These are phyloP conservation scores for Heliconius congener DNA, from an alignment of 1,140 invertebrate genomes.

Conservation along the genomic window DNA sequence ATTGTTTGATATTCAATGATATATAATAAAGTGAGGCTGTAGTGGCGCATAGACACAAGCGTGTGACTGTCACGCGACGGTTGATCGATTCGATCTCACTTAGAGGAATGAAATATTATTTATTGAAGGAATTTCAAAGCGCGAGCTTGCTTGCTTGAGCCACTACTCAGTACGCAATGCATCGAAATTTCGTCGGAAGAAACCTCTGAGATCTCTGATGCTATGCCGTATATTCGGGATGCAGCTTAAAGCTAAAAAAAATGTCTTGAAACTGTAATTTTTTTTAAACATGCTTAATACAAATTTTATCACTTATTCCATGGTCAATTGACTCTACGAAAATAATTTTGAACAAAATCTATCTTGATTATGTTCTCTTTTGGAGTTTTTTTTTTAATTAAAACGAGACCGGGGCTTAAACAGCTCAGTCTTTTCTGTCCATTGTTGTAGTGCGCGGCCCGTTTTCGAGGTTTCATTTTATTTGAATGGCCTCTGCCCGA, in stretches of 20 bases:
- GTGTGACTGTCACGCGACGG: too few species aligned
- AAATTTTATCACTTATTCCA: neutral
- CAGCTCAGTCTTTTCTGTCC: slow-evolving; percentile 44
- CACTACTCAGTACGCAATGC: too few species aligned
- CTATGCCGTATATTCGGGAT: too few species aligned
- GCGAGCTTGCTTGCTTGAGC: too few species aligned
- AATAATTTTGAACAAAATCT: slow-evolving; percentile 1
- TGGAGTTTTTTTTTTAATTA: slow-evolving; percentile 55
- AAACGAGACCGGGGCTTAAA: slow-evolving; percentile 44
- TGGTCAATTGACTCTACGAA: neutral
- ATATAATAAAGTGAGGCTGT: neutral
- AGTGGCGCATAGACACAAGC: too few species aligned
- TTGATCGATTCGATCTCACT: too few species aligned
- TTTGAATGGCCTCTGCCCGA: slow-evolving; percentile 54
- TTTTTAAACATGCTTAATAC: neutral
- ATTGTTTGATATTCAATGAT: neutral
- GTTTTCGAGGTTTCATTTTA: slow-evolving; percentile 52
- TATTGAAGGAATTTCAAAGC: too few species aligned
- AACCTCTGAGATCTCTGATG: too few species aligned
- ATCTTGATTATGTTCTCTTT: neutral
- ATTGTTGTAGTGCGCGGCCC: slow-evolving; percentile 51
- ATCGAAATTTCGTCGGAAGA: too few species aligned
- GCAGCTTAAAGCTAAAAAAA: too few species aligned
- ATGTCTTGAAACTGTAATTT: neutral
- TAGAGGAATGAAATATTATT: too few species aligned